phyloP scores from a whole-genome alignment of 1,140 invertebrate genomes.

The Sipha flava region DNA sequence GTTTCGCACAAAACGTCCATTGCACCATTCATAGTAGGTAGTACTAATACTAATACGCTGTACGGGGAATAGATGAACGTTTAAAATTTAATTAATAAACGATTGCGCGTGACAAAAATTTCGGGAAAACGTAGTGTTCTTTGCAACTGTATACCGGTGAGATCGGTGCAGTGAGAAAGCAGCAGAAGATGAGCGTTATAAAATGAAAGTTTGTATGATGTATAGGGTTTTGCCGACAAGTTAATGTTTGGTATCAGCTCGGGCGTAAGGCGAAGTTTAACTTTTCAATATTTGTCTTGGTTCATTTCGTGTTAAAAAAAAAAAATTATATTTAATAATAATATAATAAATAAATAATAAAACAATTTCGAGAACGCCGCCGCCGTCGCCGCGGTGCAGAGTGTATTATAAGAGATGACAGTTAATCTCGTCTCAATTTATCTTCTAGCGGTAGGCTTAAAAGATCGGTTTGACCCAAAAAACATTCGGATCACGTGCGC shows the following conservation, averaged over 20 bases:
- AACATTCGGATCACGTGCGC: constrained; percentile 9
- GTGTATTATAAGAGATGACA: neutral
- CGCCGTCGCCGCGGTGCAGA: too few species aligned
- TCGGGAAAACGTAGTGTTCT: neutral
- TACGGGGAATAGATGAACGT: neutral
- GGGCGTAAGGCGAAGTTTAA: neutral
- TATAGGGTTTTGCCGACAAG: neutral
- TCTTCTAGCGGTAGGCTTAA: neutral
- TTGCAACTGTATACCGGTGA: too few species aligned
- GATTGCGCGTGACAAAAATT: neutral
- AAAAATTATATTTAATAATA: neutral
- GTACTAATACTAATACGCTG: too few species aligned
- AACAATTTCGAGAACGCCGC: constrained; percentile 11
- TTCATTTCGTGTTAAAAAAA: neutral
- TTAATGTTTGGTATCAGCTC: neutral
- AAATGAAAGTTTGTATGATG: constrained; percentile 2
- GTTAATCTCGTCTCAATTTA: constrained; percentile 28
- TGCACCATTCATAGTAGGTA: too few species aligned
- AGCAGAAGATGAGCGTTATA: neutral
- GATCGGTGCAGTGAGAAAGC: neutral
- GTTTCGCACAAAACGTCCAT: too few species aligned
- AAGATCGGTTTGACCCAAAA: constrained; percentile 19
- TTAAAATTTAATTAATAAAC: neutral
- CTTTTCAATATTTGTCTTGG: neutral
- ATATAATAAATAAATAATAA: neutral